These are phyloP conservation scores for Acronicta aceris DNA, from an alignment of 2,888 invertebrate genomes.

Conservation along the genomic window DNA sequence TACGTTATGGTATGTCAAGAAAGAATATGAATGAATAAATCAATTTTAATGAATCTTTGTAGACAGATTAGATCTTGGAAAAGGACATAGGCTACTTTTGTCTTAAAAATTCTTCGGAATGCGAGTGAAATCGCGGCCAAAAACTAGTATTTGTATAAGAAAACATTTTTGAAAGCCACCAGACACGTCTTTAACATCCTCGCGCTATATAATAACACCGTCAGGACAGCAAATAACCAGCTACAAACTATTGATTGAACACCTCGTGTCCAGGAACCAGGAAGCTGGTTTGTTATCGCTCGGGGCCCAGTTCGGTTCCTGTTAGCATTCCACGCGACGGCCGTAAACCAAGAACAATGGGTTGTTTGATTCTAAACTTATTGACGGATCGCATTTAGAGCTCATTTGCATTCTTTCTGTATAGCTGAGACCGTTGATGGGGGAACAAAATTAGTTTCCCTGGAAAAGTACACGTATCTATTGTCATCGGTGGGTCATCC, in stretches of 20 bases:
- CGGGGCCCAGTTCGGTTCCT: slow-evolving; percentile 73
- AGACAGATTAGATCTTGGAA: too few species aligned
- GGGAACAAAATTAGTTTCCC: slow-evolving; percentile 1
- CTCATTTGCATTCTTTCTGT: slow-evolving; percentile 54
- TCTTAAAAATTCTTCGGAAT: too few species aligned
- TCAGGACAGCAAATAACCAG: slow-evolving; percentile 33
- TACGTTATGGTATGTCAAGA: too few species aligned
- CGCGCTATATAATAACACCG: too few species aligned
- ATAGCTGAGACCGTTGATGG: slow-evolving; percentile 23
- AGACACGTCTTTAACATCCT: too few species aligned
- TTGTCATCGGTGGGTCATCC: too few species aligned
- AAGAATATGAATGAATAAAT: too few species aligned
- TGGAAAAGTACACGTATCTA: neutral
- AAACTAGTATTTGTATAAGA: too few species aligned
- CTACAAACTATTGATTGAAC: slow-evolving; percentile 40
- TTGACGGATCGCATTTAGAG: slow-evolving; percentile 46
- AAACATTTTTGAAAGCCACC: too few species aligned
- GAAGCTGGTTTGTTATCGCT: slow-evolving; percentile 69
- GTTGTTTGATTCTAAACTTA: slow-evolving; percentile 52
- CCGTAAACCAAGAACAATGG: slow-evolving; percentile 78
- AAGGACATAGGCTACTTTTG: too few species aligned
- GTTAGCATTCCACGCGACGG: slow-evolving; percentile 76
- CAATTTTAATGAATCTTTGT: too few species aligned
- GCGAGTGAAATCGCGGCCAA: too few species aligned
- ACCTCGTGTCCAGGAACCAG: slow-evolving; percentile 48